These are phyloP conservation scores for Scaptomyza parva DNA, from an alignment of 2,888 invertebrate genomes.

Conservation along the genomic window DNA sequence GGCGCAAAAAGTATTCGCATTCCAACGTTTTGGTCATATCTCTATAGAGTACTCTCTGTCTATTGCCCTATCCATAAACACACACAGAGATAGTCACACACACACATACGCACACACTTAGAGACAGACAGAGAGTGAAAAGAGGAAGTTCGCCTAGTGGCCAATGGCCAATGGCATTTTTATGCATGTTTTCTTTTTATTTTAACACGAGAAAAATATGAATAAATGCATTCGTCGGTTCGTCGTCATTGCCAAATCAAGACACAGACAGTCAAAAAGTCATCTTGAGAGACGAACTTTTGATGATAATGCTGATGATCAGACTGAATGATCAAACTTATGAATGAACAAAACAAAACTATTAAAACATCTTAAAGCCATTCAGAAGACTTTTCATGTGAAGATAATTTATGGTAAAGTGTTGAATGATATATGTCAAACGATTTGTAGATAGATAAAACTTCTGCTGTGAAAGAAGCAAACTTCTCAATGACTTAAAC, in stretches of 20 bases:
- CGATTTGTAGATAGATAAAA: no score
- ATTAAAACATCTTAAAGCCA: no score
- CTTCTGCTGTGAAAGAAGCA: no score
- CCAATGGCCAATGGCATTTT: slow-evolving; percentile 55
- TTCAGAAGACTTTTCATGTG: no score
- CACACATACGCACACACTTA: background rate
- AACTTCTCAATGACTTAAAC: no score
- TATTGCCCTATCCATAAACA: slow-evolving; percentile 24
- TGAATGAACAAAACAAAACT: no score
- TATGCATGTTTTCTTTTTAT: slow-evolving; percentile 60
- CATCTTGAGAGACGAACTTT: slow-evolving; percentile 9
- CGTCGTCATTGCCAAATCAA: slow-evolving; percentile 60
- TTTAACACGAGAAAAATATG: slow-evolving; percentile 38
- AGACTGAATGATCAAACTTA: background rate
- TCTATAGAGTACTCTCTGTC: slow-evolving; percentile 47
- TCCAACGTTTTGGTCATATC: slow-evolving; percentile 31
- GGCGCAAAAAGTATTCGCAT: slow-evolving; percentile 26
- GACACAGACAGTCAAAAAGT: slow-evolving; percentile 40
- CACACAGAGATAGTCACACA: background rate
- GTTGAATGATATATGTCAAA: no score
- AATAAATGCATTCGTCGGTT: slow-evolving; percentile 52
- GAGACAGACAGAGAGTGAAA: slow-evolving; percentile 32
- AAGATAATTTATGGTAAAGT: no score
- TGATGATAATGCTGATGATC: background rate
- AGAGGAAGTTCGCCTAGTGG: slow-evolving; percentile 48